phyloP scores from a whole-genome alignment of 92 coral and sea anemone genomes.

The Siderastrea radians region DNA sequence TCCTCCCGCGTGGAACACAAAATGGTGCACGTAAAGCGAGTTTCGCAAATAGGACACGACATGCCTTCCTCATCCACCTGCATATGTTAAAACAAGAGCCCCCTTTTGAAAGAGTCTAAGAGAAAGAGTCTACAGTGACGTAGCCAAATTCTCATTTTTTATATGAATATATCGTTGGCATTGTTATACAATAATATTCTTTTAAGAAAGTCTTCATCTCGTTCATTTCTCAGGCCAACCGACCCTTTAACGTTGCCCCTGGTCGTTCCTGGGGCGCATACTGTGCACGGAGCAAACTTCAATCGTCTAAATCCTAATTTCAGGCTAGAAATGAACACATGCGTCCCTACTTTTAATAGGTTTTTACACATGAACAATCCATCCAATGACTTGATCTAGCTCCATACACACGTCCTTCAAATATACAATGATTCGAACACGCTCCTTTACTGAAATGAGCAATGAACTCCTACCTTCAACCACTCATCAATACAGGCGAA shows the following conservation, averaged over 20 bases:
- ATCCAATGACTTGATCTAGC: neutral
- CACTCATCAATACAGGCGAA: conserved; percentile 35
- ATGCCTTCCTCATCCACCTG: conserved; percentile 47
- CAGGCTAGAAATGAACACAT: neutral
- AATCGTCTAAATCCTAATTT: too few species aligned
- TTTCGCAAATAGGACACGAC: conserved; percentile 39
- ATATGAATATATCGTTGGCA: neutral
- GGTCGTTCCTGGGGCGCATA: neutral
- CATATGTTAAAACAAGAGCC: conserved; percentile 1
- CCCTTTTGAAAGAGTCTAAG: too few species aligned
- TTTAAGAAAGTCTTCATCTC: neutral
- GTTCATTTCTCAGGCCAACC: neutral
- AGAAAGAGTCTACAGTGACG: too few species aligned
- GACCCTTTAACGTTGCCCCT: neutral
- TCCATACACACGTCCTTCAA: too few species aligned
- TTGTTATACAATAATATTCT: neutral
- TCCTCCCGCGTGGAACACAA: too few species aligned
- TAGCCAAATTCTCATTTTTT: neutral
- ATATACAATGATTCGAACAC: too few species aligned
- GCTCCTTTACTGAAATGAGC: too few species aligned
- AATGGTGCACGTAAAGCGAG: neutral
- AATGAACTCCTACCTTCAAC: conserved; percentile 25
- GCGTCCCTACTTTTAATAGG: neutral
- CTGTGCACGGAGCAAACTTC: neutral
- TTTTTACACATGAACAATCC: neutral